Base-by-base conservation (phyloP, 2,113 vertebrate genomes). In the Toxotes jaculatrix region DNA sequence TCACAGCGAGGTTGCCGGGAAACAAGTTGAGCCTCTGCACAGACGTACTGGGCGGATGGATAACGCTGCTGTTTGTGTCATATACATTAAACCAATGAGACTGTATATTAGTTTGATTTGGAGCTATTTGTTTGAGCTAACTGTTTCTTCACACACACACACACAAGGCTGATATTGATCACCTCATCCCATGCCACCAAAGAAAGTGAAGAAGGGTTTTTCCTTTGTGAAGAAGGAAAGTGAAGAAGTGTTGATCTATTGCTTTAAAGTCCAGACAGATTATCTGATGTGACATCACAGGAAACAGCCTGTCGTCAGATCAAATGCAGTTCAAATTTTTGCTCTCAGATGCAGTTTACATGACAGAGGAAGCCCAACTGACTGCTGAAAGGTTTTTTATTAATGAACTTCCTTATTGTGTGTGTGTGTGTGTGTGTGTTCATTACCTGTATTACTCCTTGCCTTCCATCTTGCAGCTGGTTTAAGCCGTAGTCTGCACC, bases 391-490 rank as follows among this genome's bases (percentile, higher is more conserved):
- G 21, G 5, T 4, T 55, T 43, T 43, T 43, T 43, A 40, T 40
- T 2, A 53, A 53, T 53, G 19, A 21, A 56, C n/a, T 56, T 55
- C 51, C 51, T 55, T 56, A 12, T 56, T 56, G 63, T 14, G n/a
- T n/a, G n/a, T n/a, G n/a, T n/a, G n/a, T n/a, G n/a, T n/a, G n/a
- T n/a, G n/a, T n/a, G n/a, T n/a, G 10, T n/a, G 61, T 64, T 43
- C 14, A 5, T 77, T 74, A 14, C 69, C 17, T 64, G 17, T 63
- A 38, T 57, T 60, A n/a, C n/a, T 38, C 68, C 31, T 65, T 31
- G 32, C 40, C 31, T 34, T 59, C 5, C 68, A 43, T 34, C 75
- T 72, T 77, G 82, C 84, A 91, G 86, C 81, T 85, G 87, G 43
- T 80, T 74, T 27, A 51, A 82, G 60, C 74, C 67, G 75, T 68